phyloP scores from a whole-genome alignment of 2,797 vertebrate species.

The Poecile montanus region DNA sequence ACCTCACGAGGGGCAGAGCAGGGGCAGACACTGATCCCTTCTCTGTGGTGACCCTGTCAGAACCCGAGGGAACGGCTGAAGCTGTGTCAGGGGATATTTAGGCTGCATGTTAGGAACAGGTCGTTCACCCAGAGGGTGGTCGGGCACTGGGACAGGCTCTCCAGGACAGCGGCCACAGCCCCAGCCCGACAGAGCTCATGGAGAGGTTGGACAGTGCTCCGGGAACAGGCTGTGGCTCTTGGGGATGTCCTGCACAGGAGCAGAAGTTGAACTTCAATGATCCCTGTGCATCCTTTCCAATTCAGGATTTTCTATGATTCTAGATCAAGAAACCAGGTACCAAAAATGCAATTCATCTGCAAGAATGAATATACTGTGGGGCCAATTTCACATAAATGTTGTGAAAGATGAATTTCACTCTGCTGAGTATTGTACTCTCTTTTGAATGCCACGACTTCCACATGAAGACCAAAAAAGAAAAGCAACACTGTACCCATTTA shows the following conservation, averaged over 20 bases:
- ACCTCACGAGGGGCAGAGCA: not conserved
- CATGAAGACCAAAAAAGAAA: not conserved
- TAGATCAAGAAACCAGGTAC: not conserved
- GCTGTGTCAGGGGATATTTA: not conserved
- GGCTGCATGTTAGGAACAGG: no score
- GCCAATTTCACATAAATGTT: not conserved
- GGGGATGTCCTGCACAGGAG: not conserved
- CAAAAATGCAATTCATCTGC: not conserved
- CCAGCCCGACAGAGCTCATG: not conserved
- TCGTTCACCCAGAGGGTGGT: not conserved
- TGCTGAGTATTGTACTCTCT: not conserved
- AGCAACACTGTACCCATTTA: not conserved
- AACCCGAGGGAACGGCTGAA: not conserved
- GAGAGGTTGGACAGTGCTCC: fast-evolving
- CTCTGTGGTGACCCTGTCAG: not conserved
- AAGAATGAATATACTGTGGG: not conserved
- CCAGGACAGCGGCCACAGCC: not conserved
- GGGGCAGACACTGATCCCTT: not conserved
- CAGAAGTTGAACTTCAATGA: fast-evolving
- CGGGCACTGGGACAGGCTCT: fast-evolving
- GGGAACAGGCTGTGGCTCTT: not conserved
- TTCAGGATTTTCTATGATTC: not conserved
- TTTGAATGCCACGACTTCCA: not conserved
- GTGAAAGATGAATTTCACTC: not conserved
- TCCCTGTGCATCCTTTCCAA: not conserved